Percentiles rank a stretch among this genome's conserved stretches.
Evolutionary conservation across 2,797 vertebrate genomes (phyloP).

Genomic region (Xiphophorus birchmanni): DNA sequence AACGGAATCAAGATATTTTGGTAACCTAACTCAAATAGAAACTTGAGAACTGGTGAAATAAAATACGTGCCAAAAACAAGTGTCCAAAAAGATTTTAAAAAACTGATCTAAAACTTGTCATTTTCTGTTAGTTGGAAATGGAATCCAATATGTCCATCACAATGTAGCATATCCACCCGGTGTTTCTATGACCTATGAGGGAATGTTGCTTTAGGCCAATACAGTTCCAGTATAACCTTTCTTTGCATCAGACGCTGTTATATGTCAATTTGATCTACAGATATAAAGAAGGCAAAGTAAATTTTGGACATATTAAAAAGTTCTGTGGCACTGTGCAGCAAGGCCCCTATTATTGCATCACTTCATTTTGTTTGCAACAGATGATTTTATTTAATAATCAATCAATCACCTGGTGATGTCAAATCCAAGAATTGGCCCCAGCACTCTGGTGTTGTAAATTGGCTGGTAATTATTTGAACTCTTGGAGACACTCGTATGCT

Average conservation of each 20-base stretch:
- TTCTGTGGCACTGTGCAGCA: not conserved
- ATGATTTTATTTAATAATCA: not conserved
- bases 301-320: not conserved
- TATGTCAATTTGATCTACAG: not conserved
- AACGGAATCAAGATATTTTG: not conserved
- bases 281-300: not conserved
- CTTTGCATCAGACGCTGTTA: not conserved
- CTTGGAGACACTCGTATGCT: not conserved
- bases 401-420: not conserved
- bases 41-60: not conserved
- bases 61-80: not conserved
- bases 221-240: not conserved
- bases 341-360: not conserved
- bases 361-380: not conserved
- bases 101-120: not conserved
- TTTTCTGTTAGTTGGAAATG: too few species aligned
- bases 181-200: not conserved
- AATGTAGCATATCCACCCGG: not conserved
- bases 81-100: not conserved
- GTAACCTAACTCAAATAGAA: not conserved
- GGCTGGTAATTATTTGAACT: not conserved
- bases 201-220: not conserved
- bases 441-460: not conserved
- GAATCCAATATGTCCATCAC: too few species aligned
- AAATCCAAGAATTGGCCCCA: too few species aligned